Conservation (phyloP, 2,888 invertebrate genomes). For the Thymelicus sylvestris region DNA sequence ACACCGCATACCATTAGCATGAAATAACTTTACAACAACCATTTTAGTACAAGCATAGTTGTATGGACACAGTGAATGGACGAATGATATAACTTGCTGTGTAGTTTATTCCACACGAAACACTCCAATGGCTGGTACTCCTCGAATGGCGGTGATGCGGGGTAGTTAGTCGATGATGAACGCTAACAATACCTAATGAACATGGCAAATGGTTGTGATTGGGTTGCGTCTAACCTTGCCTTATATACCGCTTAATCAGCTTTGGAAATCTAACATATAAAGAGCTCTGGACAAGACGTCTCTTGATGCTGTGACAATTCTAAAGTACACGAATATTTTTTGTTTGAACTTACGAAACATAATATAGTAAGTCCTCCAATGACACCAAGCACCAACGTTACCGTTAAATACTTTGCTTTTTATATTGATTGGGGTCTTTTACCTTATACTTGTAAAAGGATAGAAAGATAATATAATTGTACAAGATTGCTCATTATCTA, state of each 20-base stretch:
- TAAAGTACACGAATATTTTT: not conserved
- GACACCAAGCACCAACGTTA: too few relatives aligned
- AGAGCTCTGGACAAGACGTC: not conserved
- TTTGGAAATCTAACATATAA: not conserved
- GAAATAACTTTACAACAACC: constrained; percentile 9
- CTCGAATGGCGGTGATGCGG: constrained; percentile 8
- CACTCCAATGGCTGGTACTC: constrained; percentile 11
- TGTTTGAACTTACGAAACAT: too few relatives aligned
- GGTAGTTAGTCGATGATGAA: constrained; percentile 21
- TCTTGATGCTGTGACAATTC: not conserved
- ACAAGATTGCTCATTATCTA: too few relatives aligned
- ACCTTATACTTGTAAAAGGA: too few relatives aligned
- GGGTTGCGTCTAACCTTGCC: constrained; percentile 13
- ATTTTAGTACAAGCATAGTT: constrained; percentile 30
- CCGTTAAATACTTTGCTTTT: too few relatives aligned
- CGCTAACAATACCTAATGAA: constrained; percentile 20
- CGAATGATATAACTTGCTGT: constrained; percentile 47
- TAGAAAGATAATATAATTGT: too few relatives aligned
- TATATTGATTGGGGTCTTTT: too few relatives aligned
- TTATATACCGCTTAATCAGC: constrained; percentile 4
- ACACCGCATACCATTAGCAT: constrained; percentile 33
- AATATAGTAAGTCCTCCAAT: too few relatives aligned
- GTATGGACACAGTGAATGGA: constrained; percentile 21
- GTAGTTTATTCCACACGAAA: constrained; percentile 43
- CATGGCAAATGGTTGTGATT: constrained; percentile 11